Evolutionary conservation across 1,140 invertebrate genomes (phyloP).

Genomic region (Contarinia nasturtii): DNA sequence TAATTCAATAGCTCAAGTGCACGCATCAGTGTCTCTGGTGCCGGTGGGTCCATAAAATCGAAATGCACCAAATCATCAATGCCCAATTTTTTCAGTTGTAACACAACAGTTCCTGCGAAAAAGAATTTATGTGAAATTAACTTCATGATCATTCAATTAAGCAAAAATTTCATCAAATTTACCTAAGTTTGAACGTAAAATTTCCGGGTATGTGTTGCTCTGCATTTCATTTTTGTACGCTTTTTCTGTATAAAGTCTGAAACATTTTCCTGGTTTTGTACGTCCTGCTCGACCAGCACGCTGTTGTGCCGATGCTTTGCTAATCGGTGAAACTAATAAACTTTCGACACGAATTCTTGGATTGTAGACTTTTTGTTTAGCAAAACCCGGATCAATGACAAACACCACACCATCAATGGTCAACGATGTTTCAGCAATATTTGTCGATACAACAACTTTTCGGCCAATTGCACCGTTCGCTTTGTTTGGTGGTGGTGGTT

Average conservation of each 20-base stretch:
- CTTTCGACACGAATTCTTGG: constrained; percentile 95
- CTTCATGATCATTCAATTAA: not conserved
- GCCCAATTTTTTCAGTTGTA: constrained; percentile 96
- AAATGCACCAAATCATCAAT: constrained; percentile 99
- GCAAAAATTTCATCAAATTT: not conserved
- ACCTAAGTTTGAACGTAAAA: constrained; percentile 39
- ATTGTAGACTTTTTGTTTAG: constrained; percentile 98
- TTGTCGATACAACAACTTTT: constrained; percentile 95
- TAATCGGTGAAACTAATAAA: constrained; percentile 92
- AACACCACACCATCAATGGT: constrained; percentile 99
- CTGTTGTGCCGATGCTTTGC: constrained; percentile 98
- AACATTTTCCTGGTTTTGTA: constrained; percentile 95
- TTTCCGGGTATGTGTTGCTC: constrained; percentile 98
- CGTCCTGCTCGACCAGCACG: constrained; percentile 91
- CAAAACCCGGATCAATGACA: constrained; percentile 99
- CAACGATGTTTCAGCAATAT: constrained; percentile 97
- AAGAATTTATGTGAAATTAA: too few relatives aligned
- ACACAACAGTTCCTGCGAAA: constrained; percentile 55
- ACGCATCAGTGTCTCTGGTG: constrained; percentile 99
- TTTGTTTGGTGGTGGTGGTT: constrained; percentile 80
- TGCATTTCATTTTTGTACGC: constrained; percentile 99
- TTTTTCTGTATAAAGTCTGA: constrained; percentile 95
- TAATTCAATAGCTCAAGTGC: constrained; percentile 96
- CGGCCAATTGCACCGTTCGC: constrained; percentile 87
- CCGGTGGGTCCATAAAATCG: constrained; percentile 99